phyloP scores from a whole-genome alignment of 2,113 vertebrate species.

The Connochaetes taurinus region DNA sequence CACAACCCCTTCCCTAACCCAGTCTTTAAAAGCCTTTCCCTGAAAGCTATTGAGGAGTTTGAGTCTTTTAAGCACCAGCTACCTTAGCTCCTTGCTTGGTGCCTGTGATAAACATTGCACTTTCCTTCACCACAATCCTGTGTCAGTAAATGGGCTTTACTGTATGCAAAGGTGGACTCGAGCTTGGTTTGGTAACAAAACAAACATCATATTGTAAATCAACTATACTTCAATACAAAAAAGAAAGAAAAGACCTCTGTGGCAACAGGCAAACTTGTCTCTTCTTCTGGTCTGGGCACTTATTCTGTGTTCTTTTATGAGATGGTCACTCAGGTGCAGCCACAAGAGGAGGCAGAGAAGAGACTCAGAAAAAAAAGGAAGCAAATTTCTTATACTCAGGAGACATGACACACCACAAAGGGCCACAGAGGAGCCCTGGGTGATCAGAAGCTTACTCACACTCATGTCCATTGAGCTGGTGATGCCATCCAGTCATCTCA shows the following conservation, averaged over 20 bases:
- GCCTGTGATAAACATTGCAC: background rate
- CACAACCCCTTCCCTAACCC: background rate
- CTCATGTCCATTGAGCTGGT: background rate
- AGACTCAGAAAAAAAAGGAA: background rate
- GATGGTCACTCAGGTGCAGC: no score
- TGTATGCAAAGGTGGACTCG: rapidly evolving
- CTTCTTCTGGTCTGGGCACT: background rate
- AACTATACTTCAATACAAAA: background rate
- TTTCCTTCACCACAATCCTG: background rate
- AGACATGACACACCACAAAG: no score
- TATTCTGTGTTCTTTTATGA: background rate
- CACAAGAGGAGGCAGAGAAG: background rate
- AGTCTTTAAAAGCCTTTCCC: background rate
- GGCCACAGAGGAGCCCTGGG: background rate
- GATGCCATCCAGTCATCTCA: background rate
- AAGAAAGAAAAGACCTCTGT: background rate
- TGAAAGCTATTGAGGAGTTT: background rate
- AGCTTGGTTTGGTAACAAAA: background rate
- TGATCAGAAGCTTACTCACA: background rate
- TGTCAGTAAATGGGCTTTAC: background rate
- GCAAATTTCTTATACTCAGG: background rate
- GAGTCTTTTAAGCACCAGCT: background rate
- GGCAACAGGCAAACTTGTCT: background rate
- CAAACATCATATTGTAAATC: background rate
- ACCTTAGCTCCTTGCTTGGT: background rate